These are phyloP conservation scores for Babylonia areolata DNA, from an alignment of 1,140 invertebrate genomes.

Conservation along the genomic window DNA sequence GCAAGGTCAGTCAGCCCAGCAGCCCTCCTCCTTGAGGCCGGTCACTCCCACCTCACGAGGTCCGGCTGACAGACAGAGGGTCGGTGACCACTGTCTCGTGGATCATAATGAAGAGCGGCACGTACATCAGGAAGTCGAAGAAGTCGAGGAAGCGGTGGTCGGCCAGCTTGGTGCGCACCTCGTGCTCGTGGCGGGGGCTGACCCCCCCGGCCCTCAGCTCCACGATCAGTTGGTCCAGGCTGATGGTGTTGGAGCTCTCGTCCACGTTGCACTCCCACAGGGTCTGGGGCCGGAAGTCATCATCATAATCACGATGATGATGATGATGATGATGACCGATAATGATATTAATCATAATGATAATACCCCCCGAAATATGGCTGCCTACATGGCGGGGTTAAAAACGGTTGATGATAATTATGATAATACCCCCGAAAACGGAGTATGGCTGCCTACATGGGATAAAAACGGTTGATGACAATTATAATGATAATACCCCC, in stretches of 20 bases:
- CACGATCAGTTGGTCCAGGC: constrained; percentile 68
- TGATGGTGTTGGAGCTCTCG: constrained; percentile 64
- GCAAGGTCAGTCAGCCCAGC: too few relatives aligned
- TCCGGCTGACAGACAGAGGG: constrained; percentile 62
- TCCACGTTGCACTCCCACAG: constrained; percentile 74
- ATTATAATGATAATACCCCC: too few relatives aligned
- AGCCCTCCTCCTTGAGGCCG: too few relatives aligned
- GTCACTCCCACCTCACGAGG: neutral
- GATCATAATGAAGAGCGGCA: constrained; percentile 73
- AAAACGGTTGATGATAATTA: too few relatives aligned
- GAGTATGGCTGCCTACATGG: too few relatives aligned
- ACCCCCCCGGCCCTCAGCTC: constrained; percentile 72
- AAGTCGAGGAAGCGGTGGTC: constrained; percentile 67
- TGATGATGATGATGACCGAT: too few relatives aligned
- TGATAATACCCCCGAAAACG: neutral
- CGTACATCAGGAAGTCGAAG: constrained; percentile 73
- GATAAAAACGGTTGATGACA: too few relatives aligned
- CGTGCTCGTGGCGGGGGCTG: constrained; percentile 63
- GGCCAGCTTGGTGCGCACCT: constrained; percentile 64
- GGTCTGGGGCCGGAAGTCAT: constrained; percentile 64
- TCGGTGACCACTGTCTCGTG: constrained; percentile 70
- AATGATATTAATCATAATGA: neutral
- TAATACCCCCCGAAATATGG: too few relatives aligned
- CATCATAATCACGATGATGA: neutral
- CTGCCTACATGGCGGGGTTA: too few relatives aligned